Evolutionary conservation across 2,113 vertebrate genomes (phyloP).

Genomic region (Petroica traversi): DNA sequence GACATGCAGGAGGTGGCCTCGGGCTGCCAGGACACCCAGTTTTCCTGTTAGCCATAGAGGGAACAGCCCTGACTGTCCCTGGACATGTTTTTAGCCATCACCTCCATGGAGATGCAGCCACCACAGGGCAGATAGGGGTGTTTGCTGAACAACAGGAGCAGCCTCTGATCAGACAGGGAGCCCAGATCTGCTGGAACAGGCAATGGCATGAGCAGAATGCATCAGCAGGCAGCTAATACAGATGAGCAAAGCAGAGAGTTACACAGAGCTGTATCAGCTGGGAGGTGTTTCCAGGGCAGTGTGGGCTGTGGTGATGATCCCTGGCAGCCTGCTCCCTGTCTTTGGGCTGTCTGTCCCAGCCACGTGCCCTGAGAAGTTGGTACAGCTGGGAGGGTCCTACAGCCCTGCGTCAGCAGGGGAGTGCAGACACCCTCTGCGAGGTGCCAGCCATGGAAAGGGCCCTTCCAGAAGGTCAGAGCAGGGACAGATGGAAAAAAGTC

Average conservation of each 20-base stretch:
- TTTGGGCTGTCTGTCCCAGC: not conserved
- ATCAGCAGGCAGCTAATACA: not conserved
- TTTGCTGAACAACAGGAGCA: not conserved
- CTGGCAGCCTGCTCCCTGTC: not conserved
- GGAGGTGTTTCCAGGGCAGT: not conserved
- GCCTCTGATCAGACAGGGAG: not conserved
- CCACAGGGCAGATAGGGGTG: not conserved
- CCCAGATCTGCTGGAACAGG: not conserved
- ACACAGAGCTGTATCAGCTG: not conserved
- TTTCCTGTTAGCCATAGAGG: not conserved
- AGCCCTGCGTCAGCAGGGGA: accelerated
- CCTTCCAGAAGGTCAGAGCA: not conserved
- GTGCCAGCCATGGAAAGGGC: not conserved
- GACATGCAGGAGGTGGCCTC: not conserved
- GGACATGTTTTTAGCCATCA: not conserved
- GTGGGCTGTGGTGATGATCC: not conserved
- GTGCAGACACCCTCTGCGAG: not conserved
- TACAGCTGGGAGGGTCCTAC: not conserved
- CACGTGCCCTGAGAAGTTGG: accelerated
- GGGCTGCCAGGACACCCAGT: not conserved
- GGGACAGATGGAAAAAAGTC: not conserved
- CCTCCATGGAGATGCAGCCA: not conserved
- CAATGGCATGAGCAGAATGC: not conserved
- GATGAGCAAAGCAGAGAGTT: not conserved
- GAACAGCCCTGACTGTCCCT: not conserved